These are phyloP conservation scores for Zeus faber DNA, from an alignment of 2,113 vertebrate species.

Conservation along the genomic window DNA sequence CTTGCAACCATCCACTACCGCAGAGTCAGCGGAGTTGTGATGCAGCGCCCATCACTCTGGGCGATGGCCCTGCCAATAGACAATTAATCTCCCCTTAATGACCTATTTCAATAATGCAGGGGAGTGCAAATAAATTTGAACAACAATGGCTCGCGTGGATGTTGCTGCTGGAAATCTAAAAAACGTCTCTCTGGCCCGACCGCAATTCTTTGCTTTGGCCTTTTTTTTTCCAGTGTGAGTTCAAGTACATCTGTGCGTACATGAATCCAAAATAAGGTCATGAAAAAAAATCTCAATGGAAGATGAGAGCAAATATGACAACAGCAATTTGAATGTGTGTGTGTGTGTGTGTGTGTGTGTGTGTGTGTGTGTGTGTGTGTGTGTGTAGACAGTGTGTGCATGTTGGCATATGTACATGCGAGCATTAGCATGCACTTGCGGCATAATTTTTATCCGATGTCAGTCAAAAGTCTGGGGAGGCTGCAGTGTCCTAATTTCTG, in stretches of 20 bases:
- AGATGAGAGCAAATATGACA: no score
- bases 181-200: constrained; percentile 1
- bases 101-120: constrained; percentile 49
- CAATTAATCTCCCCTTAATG: constrained; percentile 52
- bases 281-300: no score
- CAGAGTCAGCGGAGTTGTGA: constrained; percentile 45
- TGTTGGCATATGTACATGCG: background rate
- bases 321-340: constrained; percentile 5
- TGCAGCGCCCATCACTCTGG: constrained; percentile 26
- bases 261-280: no score
- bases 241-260: constrained; percentile 1
- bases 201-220: background rate
- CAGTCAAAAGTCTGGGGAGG: constrained; percentile 28
- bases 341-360: background rate
- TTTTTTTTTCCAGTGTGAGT: background rate
- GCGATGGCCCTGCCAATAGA: constrained; percentile 37
- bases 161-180: constrained; percentile 9
- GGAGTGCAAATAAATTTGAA: constrained; percentile 22
- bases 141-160: constrained; percentile 16
- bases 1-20: constrained; percentile 29
- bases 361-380: background rate
- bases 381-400: background rate
- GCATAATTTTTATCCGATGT: constrained; percentile 18
- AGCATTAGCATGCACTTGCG: background rate
- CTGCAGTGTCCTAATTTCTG: constrained; percentile 46